Evolutionary conservation across 1,140 invertebrate species (phyloP).

Genomic region (Adoxophyes honmai): DNA sequence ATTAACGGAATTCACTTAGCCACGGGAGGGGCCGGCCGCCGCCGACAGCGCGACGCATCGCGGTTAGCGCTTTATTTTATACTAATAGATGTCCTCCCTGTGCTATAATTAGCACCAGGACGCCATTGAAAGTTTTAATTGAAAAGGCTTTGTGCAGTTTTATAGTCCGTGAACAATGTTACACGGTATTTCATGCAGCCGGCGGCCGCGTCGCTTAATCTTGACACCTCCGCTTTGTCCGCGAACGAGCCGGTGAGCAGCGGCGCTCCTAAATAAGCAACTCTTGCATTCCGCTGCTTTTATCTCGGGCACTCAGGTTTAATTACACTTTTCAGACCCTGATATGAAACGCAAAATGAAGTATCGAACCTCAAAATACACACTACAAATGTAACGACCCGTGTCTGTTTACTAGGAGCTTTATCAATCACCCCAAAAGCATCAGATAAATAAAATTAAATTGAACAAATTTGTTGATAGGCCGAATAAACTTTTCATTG

Average conservation of each 20-base stretch:
- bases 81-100: constrained; percentile 62
- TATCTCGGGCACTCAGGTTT: no score
- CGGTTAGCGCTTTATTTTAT: constrained; percentile 67
- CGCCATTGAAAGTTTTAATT: constrained; percentile 74
- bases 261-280: no score
- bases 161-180: constrained; percentile 66
- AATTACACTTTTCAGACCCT: no score
- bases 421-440: neutral
- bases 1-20: constrained; percentile 78
- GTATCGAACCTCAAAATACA: no score
- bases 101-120: constrained; percentile 25
- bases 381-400: neutral
- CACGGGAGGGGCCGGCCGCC: constrained; percentile 37
- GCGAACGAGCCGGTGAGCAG: no score
- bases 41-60: constrained; percentile 37
- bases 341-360: no score
- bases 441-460: constrained; percentile 10
- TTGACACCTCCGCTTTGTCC: constrained; percentile 33
- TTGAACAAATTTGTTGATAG: constrained; percentile 14
- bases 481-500: constrained; percentile 28
- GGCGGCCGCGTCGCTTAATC: constrained; percentile 27
- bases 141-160: constrained; percentile 73
- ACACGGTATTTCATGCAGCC: constrained; percentile 34
- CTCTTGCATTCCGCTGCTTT: no score
- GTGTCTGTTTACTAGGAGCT: no score